Evolutionary conservation across 2,113 vertebrate genomes (phyloP).

Genomic region (Orientallactaga bullata): DNA sequence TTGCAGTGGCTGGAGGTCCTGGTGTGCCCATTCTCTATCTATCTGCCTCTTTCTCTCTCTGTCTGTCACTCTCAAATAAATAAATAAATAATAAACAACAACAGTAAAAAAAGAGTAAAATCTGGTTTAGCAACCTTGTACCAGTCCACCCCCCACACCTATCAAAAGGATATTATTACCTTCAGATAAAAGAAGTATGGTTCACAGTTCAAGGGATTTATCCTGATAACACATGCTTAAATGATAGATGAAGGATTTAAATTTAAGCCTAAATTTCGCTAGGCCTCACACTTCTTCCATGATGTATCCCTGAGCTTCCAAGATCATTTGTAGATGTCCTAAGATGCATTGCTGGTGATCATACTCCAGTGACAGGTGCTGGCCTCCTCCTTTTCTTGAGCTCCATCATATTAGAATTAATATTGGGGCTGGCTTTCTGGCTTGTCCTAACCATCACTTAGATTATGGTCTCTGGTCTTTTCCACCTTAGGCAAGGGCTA

Average conservation of each 20-base stretch:
- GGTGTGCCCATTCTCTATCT: no score
- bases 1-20: no score
- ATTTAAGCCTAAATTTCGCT: conserved; percentile 23
- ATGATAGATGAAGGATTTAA: conserved; percentile 11
- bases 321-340: not conserved
- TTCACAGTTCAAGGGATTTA: conserved; percentile 17
- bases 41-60: no score
- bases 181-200: not conserved
- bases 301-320: not conserved
- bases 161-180: not conserved
- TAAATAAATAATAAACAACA: no score
- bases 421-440: not conserved
- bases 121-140: conserved; percentile 9
- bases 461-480: not conserved
- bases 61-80: no score
- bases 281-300: not conserved
- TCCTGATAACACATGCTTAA: not conserved
- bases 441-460: not conserved
- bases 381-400: not conserved
- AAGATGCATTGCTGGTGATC: not conserved
- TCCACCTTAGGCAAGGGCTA: not conserved
- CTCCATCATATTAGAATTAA: not conserved
- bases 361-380: not conserved
- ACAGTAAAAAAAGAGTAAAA: not conserved
- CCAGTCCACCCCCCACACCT: no score